A percentile compares a stretch with the other conserved stretches of the same genome.
phyloP scores from a whole-genome alignment of 2,888 invertebrate species.

The Lochmaea capreae region DNA sequence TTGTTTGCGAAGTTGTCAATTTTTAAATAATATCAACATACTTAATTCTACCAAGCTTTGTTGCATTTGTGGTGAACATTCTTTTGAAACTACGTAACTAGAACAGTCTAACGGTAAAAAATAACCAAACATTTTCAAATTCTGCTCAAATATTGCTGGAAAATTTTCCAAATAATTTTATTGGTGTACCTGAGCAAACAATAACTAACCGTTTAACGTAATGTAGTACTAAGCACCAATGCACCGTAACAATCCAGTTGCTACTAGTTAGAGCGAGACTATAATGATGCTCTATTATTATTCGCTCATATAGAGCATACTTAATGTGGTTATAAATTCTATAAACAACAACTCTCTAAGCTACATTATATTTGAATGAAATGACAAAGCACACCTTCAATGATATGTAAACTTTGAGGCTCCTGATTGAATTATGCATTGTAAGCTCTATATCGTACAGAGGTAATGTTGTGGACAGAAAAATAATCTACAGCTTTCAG shows the following conservation, averaged over 20 bases:
- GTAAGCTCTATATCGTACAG: not conserved
- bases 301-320: slow-evolving; percentile 18
- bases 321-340: slow-evolving; percentile 19
- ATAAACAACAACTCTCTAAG: slow-evolving; percentile 19
- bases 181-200: too few relatives aligned
- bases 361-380: slow-evolving; percentile 17
- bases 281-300: slow-evolving; percentile 32
- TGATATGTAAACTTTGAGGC: slow-evolving; percentile 30
- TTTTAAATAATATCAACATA: too few relatives aligned
- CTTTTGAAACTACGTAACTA: too few relatives aligned
- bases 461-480: not conserved
- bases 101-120: too few relatives aligned
- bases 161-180: too few relatives aligned
- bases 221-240: not conserved
- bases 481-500: too few relatives aligned
- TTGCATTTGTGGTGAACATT: too few relatives aligned
- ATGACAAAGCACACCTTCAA: slow-evolving; percentile 25
- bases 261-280: slow-evolving; percentile 16
- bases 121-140: too few relatives aligned
- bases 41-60: too few relatives aligned
- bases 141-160: too few relatives aligned
- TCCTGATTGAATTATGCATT: slow-evolving; percentile 6
- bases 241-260: not conserved
- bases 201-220: not conserved
- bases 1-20: too few relatives aligned